These are phyloP conservation scores for Eulacestoma nigropectus DNA, from an alignment of 2,113 vertebrate genomes.

Conservation along the genomic window DNA sequence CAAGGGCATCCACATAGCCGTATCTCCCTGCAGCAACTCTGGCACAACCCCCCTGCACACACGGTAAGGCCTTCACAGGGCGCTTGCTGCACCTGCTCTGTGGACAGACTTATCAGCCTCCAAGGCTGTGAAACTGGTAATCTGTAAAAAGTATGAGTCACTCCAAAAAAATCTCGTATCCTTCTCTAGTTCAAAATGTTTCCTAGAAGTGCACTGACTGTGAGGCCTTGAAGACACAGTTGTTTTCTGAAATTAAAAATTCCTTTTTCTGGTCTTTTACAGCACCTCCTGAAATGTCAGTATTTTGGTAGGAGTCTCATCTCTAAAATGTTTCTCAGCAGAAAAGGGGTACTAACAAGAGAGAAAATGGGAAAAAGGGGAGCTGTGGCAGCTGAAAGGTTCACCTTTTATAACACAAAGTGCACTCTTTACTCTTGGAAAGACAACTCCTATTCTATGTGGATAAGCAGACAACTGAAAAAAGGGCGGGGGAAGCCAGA, in stretches of 20 bases:
- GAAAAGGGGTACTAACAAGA: not conserved
- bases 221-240: not conserved
- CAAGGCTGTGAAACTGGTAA: not conserved
- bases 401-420: not conserved
- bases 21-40: not conserved
- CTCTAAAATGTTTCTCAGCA: not conserved
- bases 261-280: not conserved
- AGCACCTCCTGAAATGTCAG: not conserved
- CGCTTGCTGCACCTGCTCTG: not conserved
- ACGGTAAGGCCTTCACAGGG: not conserved
- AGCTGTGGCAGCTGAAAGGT: not conserved
- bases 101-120: not conserved
- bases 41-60: not conserved
- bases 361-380: not conserved
- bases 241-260: constrained; percentile 2
- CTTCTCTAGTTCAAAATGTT: constrained; percentile 20
- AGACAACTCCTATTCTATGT: not conserved
- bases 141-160: constrained; percentile 33
- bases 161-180: not conserved
- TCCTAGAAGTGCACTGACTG: not conserved
- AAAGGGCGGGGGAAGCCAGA: not conserved
- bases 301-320: not conserved
- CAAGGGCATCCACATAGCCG: not conserved
- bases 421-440: not conserved
- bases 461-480: not conserved